These are phyloP conservation scores for Panthera uncia DNA, from an alignment of 2,113 vertebrate genomes.

Conservation along the genomic window DNA sequence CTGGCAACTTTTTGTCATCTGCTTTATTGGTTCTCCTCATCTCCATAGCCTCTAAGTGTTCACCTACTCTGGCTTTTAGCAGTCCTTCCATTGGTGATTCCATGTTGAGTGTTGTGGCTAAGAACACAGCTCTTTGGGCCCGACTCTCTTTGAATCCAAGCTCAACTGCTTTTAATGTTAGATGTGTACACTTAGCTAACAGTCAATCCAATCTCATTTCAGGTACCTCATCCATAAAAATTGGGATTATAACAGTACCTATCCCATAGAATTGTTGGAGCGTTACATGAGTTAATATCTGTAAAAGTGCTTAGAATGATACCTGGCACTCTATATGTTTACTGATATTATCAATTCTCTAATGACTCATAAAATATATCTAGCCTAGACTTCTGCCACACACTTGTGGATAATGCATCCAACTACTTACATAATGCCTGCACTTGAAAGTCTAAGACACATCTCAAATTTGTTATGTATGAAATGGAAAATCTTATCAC, in stretches of 20 bases:
- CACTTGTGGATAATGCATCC: neutral
- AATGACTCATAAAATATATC: neutral
- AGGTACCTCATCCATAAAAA: neutral
- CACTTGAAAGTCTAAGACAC: neutral
- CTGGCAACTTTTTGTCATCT: neutral
- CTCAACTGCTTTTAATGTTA: neutral
- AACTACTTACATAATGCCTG: neutral
- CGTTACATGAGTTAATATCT: neutral
- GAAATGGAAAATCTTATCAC: neutral
- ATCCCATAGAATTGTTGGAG: neutral
- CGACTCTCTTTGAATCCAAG: neutral
- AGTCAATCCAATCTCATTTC: neutral
- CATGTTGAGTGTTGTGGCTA: neutral
- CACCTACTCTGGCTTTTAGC: neutral
- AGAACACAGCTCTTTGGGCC: neutral
- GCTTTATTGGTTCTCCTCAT: neutral
- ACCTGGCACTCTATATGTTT: neutral
- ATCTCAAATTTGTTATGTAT: neutral
- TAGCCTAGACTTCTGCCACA: neutral
- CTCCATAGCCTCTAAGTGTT: neutral
- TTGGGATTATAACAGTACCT: neutral
- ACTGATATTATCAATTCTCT: neutral
- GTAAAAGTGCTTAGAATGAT: neutral
- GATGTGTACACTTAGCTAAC: neutral
- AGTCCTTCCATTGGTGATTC: neutral